These are phyloP conservation scores for Adela reaumurella DNA, from an alignment of 2,888 invertebrate species.

Conservation along the genomic window DNA sequence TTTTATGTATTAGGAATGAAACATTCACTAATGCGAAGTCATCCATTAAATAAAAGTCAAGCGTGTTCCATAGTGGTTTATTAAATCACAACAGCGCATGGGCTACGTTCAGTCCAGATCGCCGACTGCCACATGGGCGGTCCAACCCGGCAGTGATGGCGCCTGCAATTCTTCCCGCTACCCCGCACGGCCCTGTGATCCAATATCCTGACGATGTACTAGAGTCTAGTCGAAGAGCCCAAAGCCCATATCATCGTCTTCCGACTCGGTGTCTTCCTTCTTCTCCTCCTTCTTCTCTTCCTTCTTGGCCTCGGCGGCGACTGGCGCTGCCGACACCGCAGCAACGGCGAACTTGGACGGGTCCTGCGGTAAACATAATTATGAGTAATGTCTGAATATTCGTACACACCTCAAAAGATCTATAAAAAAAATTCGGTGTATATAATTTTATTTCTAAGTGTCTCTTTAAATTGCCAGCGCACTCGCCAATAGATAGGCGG, in stretches of 20 bases:
- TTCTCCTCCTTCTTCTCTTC: conserved; percentile 74
- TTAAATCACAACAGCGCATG: conserved; percentile 2
- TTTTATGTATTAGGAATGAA: too few species aligned
- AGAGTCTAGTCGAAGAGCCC: conserved; percentile 80
- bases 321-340: conserved; percentile 64
- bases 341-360: conserved; percentile 88
- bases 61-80: conserved; percentile 7
- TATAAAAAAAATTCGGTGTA: too few species aligned
- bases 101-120: conserved; percentile 1
- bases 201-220: too few species aligned
- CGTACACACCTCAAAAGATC: conserved; percentile 4
- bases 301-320: conserved; percentile 58
- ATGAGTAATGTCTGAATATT: neutral
- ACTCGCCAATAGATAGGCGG: conserved; percentile 19
- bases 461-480: conserved; percentile 41
- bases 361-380: conserved; percentile 59
- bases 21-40: too few species aligned
- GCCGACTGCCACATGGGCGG: conserved; percentile 42
- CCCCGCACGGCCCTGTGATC: neutral
- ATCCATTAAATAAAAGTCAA: neutral
- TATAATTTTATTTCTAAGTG: too few species aligned
- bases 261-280: conserved; percentile 77
- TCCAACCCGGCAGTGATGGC: conserved; percentile 42
- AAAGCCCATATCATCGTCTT: conserved; percentile 97
- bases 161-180: neutral